phyloP scores from a whole-genome alignment of 2,888 invertebrate genomes.

The Thecophora atra region DNA sequence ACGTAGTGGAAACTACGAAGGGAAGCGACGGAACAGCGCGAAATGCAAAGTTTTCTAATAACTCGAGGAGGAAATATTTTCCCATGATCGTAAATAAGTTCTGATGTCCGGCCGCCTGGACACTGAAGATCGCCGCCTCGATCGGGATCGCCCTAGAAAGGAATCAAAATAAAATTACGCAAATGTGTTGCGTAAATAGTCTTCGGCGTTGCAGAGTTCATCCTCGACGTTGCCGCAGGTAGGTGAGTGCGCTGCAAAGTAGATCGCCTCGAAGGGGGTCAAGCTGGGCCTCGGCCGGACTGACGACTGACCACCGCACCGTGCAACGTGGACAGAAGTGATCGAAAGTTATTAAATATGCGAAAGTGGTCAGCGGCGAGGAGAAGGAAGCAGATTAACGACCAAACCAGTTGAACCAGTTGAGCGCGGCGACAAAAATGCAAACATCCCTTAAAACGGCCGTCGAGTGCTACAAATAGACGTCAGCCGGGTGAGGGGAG shows the following conservation, averaged over 20 bases:
- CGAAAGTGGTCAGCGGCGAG: not conserved
- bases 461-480: constrained; percentile 29
- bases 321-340: constrained; percentile 18
- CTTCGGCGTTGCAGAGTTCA: constrained; percentile 15
- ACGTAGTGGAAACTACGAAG: not conserved
- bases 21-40: not conserved
- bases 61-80: constrained; percentile 24
- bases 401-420: constrained; percentile 28
- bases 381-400: constrained; percentile 15
- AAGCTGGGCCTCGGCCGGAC: too few relatives aligned
- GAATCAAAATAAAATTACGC: constrained; percentile 60
- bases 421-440: constrained; percentile 1
- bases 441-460: constrained; percentile 26
- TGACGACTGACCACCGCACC: constrained; percentile 33
- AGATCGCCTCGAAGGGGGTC: constrained; percentile 16
- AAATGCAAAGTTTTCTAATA: constrained; percentile 2
- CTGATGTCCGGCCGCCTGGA: constrained; percentile 34
- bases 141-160: constrained; percentile 27
- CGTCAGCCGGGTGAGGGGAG: constrained; percentile 8
- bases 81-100: constrained; percentile 37
- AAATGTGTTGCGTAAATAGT: constrained; percentile 60
- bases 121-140: constrained; percentile 6
- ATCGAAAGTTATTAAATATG: constrained; percentile 13
- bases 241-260: too few relatives aligned
- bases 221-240: too few relatives aligned